Conservation (phyloP, 2,797 vertebrate genomes). For the Phoxinus dragarum region DNA sequence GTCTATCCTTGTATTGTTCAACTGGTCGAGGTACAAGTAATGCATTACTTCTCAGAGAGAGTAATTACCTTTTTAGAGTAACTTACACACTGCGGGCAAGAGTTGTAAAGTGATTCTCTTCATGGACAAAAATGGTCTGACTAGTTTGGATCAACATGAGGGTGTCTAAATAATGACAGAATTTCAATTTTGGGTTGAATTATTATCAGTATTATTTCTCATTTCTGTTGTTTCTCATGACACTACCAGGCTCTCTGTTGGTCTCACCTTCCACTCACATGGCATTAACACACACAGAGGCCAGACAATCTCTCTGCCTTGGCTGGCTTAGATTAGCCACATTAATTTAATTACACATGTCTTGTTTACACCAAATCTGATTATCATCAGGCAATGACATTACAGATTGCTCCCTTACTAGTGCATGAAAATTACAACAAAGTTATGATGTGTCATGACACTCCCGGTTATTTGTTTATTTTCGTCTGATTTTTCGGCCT, state of each 20-base stretch:
- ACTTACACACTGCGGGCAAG: not conserved
- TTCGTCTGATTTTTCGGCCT: not conserved
- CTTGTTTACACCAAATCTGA: constrained; percentile 60
- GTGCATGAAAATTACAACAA: constrained; percentile 19
- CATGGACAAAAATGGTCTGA: not conserved
- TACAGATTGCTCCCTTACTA: constrained; percentile 17
- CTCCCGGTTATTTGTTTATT: constrained; percentile 28
- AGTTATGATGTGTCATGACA: constrained; percentile 28
- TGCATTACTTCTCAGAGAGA: not conserved
- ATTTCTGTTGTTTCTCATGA: not conserved
- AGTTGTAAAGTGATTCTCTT: not conserved
- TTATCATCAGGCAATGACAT: constrained; percentile 49
- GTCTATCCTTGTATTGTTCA: not conserved
- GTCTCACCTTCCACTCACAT: not conserved
- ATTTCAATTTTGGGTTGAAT: not conserved
- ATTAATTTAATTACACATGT: constrained; percentile 57
- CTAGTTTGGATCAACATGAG: not conserved
- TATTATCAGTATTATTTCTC: not conserved
- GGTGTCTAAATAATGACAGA: not conserved
- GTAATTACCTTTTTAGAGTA: not conserved
- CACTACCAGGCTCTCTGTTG: not conserved
- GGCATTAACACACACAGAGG: not conserved
- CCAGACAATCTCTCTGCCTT: constrained; percentile 14
- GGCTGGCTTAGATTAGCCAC: constrained; percentile 51
- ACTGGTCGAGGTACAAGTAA: not conserved